phyloP scores from a whole-genome alignment of 2,113 vertebrate species.

The Pomatorhinus ruficollis region DNA sequence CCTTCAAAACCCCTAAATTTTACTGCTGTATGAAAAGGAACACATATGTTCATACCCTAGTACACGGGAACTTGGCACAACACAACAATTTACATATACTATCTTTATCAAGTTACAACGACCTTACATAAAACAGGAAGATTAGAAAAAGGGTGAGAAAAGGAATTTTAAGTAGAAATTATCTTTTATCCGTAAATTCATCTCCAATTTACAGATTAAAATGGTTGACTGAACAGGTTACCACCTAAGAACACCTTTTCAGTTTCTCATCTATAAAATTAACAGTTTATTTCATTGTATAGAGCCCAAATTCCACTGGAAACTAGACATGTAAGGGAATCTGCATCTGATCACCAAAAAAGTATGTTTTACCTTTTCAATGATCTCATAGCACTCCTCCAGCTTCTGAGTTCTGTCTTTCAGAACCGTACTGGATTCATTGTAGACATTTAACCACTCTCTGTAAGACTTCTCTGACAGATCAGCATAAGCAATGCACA shows the following conservation, averaged over 20 bases:
- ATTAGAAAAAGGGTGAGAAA: neutral
- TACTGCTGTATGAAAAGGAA: neutral
- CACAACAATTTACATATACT: rapidly evolving
- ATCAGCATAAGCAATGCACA: conserved; percentile 95
- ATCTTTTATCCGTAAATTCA: rapidly evolving
- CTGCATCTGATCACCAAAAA: neutral
- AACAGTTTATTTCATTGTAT: neutral
- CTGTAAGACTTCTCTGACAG: conserved; percentile 85
- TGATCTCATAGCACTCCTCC: conserved; percentile 94
- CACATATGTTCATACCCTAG: neutral
- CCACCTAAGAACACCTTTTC: neutral
- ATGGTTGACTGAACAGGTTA: neutral
- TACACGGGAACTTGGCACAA: neutral
- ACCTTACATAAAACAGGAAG: neutral
- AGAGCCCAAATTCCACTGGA: neutral
- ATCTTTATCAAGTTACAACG: neutral
- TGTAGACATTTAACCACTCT: conserved; percentile 89
- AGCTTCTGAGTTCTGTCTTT: conserved; percentile 90
- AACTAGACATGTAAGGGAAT: rapidly evolving
- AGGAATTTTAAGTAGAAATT: neutral
- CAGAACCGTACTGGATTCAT: conserved; percentile 83
- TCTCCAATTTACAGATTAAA: neutral
- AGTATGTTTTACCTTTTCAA: conserved; percentile 85
- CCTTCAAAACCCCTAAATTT: neutral
- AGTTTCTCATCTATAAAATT: neutral